Conservation (phyloP, 2,797 vertebrate species). For the Phrynocephalus guinanensis region DNA sequence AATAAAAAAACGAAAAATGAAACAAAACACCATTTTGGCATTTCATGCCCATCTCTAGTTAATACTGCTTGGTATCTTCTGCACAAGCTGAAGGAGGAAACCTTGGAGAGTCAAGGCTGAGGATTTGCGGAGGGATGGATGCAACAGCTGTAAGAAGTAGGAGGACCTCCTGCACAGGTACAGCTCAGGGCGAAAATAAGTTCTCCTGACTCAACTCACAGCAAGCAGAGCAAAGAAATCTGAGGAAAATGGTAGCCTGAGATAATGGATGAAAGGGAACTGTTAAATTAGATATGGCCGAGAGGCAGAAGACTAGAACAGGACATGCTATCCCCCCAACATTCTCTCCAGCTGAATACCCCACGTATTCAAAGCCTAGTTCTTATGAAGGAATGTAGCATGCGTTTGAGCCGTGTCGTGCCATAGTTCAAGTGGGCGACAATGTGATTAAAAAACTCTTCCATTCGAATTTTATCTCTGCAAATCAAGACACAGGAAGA, state of each 20-base stretch:
- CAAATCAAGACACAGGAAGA: no score
- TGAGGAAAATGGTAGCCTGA: not conserved
- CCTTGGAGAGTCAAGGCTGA: not conserved
- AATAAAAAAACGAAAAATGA: no score
- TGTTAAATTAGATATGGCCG: no score
- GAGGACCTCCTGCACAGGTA: not conserved
- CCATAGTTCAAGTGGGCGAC: not conserved
- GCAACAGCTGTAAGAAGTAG: no score
- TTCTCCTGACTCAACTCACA: no score
- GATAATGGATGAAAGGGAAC: not conserved
- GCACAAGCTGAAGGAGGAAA: not conserved
- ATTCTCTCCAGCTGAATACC: not conserved
- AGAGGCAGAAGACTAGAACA: not conserved
- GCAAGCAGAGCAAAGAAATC: not conserved
- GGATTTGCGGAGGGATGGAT: not conserved
- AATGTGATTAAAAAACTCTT: no score
- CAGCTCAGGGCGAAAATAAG: not conserved
- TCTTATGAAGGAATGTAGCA: not conserved
- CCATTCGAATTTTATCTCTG: no score
- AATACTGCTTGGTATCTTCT: not conserved
- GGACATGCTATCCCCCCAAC: not conserved
- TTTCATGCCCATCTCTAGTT: not conserved
- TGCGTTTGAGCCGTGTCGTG: no score
- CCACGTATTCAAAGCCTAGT: not conserved
- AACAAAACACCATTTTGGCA: no score